Conservation (phyloP, 2,113 vertebrate species). For the Cyphomyrus discorhynchus region DNA sequence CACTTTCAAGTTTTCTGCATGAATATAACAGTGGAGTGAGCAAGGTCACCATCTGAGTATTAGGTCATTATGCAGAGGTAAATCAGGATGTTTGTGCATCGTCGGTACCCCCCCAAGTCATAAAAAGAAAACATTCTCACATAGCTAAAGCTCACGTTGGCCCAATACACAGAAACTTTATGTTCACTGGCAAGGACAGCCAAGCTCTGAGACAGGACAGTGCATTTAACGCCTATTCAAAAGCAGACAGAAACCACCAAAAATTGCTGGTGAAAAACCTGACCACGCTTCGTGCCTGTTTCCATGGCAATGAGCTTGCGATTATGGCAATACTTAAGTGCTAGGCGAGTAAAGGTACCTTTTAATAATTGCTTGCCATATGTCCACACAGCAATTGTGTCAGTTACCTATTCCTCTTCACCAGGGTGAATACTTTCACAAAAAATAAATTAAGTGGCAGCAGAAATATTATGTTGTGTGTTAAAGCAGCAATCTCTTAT, state of each 20-base stretch:
- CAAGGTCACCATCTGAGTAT: not conserved
- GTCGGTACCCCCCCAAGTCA: not conserved
- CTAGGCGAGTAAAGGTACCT: not conserved
- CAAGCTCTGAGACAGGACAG: not conserved
- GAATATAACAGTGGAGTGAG: not conserved
- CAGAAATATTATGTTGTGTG: not conserved
- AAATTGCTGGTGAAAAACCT: not conserved
- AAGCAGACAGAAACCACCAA: not conserved
- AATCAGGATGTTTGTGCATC: not conserved
- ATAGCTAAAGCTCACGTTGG: not conserved
- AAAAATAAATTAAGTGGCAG: not conserved
- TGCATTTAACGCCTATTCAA: not conserved
- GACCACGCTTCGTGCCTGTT: not conserved
- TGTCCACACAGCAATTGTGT: not conserved
- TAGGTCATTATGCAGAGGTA: not conserved
- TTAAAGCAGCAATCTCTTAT: not conserved
- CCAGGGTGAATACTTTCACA: not conserved
- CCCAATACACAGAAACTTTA: not conserved
- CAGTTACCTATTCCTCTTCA: not conserved
- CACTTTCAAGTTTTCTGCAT: not conserved
- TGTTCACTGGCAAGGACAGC: not conserved
- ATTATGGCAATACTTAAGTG: not conserved
- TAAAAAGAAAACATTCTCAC: not conserved
- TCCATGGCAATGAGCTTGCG: not conserved
- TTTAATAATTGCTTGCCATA: not conserved